Conservation (phyloP, 2,797 vertebrate genomes). For the Enteromius unitaeniatus region DNA sequence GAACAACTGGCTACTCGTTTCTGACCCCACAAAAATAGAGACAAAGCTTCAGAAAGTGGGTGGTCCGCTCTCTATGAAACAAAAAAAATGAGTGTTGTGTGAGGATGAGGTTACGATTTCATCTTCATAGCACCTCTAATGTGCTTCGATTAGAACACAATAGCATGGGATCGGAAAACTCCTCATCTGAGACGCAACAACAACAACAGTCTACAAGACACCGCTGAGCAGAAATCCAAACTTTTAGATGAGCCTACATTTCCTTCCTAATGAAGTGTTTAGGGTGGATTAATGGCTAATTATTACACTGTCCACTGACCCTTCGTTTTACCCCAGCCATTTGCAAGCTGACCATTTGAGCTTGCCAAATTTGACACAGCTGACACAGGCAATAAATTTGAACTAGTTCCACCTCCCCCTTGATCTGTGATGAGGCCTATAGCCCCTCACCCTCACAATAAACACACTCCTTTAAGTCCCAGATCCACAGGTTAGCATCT, state of each 20-base stretch:
- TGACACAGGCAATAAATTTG: slow-evolving; percentile 84
- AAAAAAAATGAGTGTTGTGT: slow-evolving; percentile 43
- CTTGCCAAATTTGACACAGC: slow-evolving; percentile 85
- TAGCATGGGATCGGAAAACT: not conserved
- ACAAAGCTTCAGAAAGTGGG: slow-evolving; percentile 77
- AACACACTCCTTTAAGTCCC: slow-evolving; percentile 50
- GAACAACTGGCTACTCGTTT: slow-evolving; percentile 81
- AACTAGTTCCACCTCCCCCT: slow-evolving; percentile 79
- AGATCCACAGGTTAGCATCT: not conserved
- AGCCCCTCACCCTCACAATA: slow-evolving; percentile 64
- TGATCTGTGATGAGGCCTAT: slow-evolving; percentile 75
- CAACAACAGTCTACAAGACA: not conserved
- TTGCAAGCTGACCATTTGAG: slow-evolving; percentile 85
- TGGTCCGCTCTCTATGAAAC: slow-evolving; percentile 67
- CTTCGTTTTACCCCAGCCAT: slow-evolving; percentile 77
- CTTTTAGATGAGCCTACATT: not conserved
- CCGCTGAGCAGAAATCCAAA: not conserved
- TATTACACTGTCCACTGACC: slow-evolving; percentile 74
- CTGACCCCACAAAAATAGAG: slow-evolving; percentile 80
- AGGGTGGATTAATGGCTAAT: slow-evolving; percentile 67
- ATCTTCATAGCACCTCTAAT: not conserved
- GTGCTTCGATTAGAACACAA: not conserved
- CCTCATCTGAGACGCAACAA: not conserved
- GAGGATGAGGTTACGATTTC: not conserved
- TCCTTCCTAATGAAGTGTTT: slow-evolving; percentile 32